These are phyloP conservation scores for Mola mola DNA, from an alignment of 2,113 vertebrate genomes.

Conservation along the genomic window DNA sequence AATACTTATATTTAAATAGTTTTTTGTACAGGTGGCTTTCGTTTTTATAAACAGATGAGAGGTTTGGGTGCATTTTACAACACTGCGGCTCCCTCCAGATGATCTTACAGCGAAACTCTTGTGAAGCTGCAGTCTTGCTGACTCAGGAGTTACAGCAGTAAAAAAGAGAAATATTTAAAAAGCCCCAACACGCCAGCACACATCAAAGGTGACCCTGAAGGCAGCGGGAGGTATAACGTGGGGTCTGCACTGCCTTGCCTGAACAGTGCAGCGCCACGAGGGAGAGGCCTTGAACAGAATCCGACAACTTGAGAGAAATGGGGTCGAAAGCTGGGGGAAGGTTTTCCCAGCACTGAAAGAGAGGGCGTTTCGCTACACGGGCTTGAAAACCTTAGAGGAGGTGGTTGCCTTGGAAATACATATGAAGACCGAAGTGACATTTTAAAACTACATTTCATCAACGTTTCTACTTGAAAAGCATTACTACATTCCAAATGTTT, in stretches of 20 bases:
- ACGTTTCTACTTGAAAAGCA: too few relatives aligned
- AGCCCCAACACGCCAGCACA: slow-evolving; percentile 4
- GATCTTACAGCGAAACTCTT: neutral
- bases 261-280: neutral
- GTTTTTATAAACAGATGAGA: too few relatives aligned
- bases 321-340: neutral
- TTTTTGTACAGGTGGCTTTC: too few relatives aligned
- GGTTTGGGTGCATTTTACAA: too few relatives aligned
- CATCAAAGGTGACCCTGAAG: slow-evolving; percentile 29
- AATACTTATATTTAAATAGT: too few relatives aligned
- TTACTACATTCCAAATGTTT: too few relatives aligned
- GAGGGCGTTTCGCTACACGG: neutral
- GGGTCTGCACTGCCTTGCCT: neutral
- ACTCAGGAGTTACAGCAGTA: neutral
- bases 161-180: neutral
- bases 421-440: neutral
- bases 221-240: neutral
- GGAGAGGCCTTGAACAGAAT: slow-evolving; percentile 7
- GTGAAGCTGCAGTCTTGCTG: neutral
- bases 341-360: neutral
- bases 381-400: neutral
- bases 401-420: neutral
- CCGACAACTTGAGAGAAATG: slow-evolving; percentile 2
- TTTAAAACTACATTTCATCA: too few relatives aligned
- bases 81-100: too few relatives aligned